Evolutionary conservation across 2,888 invertebrate genomes (phyloP).

Genomic region (Galerucella pusilla): DNA sequence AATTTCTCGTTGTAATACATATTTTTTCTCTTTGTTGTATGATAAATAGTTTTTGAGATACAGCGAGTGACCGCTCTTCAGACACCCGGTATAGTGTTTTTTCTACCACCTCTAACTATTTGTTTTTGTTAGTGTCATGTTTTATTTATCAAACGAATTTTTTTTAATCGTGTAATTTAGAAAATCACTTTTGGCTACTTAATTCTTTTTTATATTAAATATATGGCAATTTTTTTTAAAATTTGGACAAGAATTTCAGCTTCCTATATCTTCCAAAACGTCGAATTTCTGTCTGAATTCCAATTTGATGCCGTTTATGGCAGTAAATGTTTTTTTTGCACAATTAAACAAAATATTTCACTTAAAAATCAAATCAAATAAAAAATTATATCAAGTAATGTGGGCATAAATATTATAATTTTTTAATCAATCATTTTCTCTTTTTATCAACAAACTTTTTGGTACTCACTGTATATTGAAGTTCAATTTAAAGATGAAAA

Average conservation of each 20-base stretch:
- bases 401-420: too few relatives aligned
- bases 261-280: not conserved
- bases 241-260: not conserved
- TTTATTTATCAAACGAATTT: not conserved
- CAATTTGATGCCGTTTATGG: too few relatives aligned
- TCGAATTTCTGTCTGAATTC: not conserved
- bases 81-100: not conserved
- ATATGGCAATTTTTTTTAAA: not conserved
- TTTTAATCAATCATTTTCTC: too few relatives aligned
- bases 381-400: too few relatives aligned
- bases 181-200: not conserved
- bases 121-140: not conserved
- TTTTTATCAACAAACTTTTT: not conserved
- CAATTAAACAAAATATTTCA: too few relatives aligned
- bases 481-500: not conserved
- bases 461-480: not conserved
- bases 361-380: too few relatives aligned
- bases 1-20: too few relatives aligned
- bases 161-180: not conserved
- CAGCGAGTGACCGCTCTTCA: too few relatives aligned
- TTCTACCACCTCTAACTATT: conserved; percentile 4
- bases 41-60: too few relatives aligned
- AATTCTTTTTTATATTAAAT: not conserved
- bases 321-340: too few relatives aligned
- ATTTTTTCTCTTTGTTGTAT: too few relatives aligned